Conservation (phyloP, 2,113 vertebrate genomes). For the Perca fluviatilis region DNA sequence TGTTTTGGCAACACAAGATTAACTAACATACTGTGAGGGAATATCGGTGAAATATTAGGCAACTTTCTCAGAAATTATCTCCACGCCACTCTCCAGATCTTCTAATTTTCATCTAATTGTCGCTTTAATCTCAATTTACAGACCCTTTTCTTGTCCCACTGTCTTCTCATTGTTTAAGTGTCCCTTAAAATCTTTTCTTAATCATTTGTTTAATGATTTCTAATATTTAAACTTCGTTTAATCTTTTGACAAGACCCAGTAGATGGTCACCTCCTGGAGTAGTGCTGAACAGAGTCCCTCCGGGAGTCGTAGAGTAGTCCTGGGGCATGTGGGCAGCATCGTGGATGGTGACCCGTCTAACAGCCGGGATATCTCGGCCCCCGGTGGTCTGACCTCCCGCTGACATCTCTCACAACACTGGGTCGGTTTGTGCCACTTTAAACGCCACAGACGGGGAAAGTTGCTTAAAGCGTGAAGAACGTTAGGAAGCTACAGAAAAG, state of each 20-base stretch:
- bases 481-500: not conserved
- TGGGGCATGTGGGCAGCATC: constrained; percentile 90
- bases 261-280: constrained; percentile 89
- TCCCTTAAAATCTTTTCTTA: not conserved
- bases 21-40: not conserved
- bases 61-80: no score
- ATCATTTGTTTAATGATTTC: not conserved
- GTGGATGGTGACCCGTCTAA: constrained; percentile 85
- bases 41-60: not conserved
- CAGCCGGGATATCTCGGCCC: constrained; percentile 88
- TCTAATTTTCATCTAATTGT: not conserved
- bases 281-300: constrained; percentile 93
- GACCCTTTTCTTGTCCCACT: no score
- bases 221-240: not conserved
- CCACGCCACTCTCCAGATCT: not conserved
- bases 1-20: not conserved
- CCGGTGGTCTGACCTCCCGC: constrained; percentile 84
- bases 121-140: not conserved
- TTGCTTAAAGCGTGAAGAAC: not conserved
- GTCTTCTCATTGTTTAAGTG: not conserved
- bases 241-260: not conserved
- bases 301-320: constrained; percentile 93
- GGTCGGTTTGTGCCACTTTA: not conserved
- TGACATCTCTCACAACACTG: constrained; percentile 82
- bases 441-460: not conserved